phyloP scores from a whole-genome alignment of 1,140 invertebrate genomes.

The Drosophila navojoa region DNA sequence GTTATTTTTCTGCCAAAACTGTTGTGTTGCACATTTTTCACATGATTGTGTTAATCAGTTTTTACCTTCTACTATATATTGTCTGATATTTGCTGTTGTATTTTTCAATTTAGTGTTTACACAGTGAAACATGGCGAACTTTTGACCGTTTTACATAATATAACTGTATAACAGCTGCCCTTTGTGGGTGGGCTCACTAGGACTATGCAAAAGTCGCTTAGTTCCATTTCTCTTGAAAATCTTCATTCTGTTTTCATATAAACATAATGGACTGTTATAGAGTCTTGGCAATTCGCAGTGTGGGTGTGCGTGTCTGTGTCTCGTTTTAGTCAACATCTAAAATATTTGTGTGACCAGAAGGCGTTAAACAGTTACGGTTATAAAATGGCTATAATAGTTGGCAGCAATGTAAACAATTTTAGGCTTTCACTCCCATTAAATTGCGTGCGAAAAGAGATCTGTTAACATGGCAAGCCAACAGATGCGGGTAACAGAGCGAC shows the following conservation, averaged over 20 bases:
- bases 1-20: conserved; percentile 62
- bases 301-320: conserved; percentile 30
- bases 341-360: conserved; percentile 35
- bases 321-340: conserved; percentile 6
- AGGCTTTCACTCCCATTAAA: conserved; percentile 66
- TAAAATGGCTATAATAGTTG: conserved; percentile 56
- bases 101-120: conserved; percentile 15
- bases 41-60: conserved; percentile 75
- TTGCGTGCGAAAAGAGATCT: conserved; percentile 61
- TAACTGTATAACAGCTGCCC: not conserved
- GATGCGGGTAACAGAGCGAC: conserved; percentile 39
- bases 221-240: conserved; percentile 10
- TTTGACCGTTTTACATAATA: conserved; percentile 65
- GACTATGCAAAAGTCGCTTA: conserved; percentile 36
- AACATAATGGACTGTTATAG: conserved; percentile 29
- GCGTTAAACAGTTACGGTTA: conserved; percentile 67
- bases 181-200: conserved; percentile 21
- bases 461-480: conserved; percentile 27
- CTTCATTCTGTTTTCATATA: conserved; percentile 14
- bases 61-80: conserved; percentile 22
- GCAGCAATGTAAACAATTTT: conserved; percentile 51
- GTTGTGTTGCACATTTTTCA: conserved; percentile 65
- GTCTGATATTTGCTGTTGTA: not conserved
- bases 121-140: conserved; percentile 51
- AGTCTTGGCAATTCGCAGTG: conserved; percentile 2